A percentile compares a stretch with the other conserved stretches of the same genome.
These are phyloP conservation scores for Ptilorrhoa leucosticta DNA, from an alignment of 2,113 vertebrate species.

Conservation along the genomic window DNA sequence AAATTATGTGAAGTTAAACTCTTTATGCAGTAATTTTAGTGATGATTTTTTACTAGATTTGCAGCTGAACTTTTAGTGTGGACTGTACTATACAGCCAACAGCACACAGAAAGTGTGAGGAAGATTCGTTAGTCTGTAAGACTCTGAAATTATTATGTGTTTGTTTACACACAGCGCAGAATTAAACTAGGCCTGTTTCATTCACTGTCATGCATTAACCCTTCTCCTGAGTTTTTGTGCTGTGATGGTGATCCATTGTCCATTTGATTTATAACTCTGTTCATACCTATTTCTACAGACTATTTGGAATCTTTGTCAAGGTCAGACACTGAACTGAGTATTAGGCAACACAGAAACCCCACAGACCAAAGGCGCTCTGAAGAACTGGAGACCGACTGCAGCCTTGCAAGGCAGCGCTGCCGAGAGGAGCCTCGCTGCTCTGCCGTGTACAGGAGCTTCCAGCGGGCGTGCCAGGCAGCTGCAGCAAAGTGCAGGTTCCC, in stretches of 20 bases:
- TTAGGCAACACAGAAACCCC: background rate
- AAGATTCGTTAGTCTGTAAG: background rate
- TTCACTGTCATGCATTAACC: background rate
- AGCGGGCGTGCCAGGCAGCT: background rate
- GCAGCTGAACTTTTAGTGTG: background rate
- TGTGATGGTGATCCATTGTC: background rate
- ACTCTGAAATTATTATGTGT: background rate
- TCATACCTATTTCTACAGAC: background rate
- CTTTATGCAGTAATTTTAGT: background rate
- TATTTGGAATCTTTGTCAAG: background rate
- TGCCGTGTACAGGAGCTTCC: conserved; percentile 49
- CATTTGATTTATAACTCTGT: background rate
- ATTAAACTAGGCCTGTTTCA: background rate
- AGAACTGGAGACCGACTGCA: background rate
- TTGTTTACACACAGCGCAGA: background rate
- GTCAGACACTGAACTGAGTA: background rate
- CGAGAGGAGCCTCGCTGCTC: conserved; percentile 34
- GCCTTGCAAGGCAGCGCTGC: conserved; percentile 23
- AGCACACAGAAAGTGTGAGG: background rate
- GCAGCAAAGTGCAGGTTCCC: conserved; percentile 4
- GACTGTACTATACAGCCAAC: background rate
- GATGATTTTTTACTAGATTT: background rate
- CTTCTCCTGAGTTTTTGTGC: background rate
- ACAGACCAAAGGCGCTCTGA: accelerated
- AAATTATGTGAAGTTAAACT: background rate